Base-by-base conservation (phyloP, 2,888 invertebrate genomes). In the Heliconius erato region DNA sequence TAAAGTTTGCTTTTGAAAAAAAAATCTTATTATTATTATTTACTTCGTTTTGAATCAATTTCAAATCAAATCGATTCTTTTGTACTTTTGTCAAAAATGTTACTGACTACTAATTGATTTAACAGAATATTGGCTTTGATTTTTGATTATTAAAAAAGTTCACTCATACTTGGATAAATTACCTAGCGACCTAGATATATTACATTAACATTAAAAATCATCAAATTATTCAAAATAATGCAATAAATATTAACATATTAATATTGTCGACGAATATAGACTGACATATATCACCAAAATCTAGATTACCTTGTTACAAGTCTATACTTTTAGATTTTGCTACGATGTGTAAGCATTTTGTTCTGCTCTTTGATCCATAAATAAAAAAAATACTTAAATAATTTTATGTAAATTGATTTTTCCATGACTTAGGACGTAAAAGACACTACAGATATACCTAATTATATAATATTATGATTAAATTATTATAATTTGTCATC, bases 201-300 rank as follows among this genome's bases (percentile, higher is more conserved):
- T 26, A 44, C 14, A 72, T 28, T 49, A 19, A 72, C 44, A 44
- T 72, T 12, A 44, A 26, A 72, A 16, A 26, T 32, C 44, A 71
- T 71, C 71, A 71, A 44, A 71, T 71, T 71, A 71, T 71, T n/a
- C n/a, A 19, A 71, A 44, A 71, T 26, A 44, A 44, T 71, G 71
- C 40, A 71, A 71, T 71, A n/a, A 16, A 71, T 23, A 71, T 35
- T 71, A 40, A 71, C 35, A 40, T 71, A 71, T 28, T 32, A 71
- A 71, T 71, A 11, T 5, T 40, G 1, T 12, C 3, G 7, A 69
- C 23, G 19, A 40, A 71, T 71, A n/a, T 71, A 71, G n/a, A 71
- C 19, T 14, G n/a, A 72, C 44, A 44, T 72, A 44, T 72, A 72
- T 72, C n/a, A 72, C 71, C 6, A 44, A 14, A 26, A 72, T 72